Evolutionary conservation across 2,797 vertebrate species (phyloP).

Genomic region (Aratinga solstitialis): DNA sequence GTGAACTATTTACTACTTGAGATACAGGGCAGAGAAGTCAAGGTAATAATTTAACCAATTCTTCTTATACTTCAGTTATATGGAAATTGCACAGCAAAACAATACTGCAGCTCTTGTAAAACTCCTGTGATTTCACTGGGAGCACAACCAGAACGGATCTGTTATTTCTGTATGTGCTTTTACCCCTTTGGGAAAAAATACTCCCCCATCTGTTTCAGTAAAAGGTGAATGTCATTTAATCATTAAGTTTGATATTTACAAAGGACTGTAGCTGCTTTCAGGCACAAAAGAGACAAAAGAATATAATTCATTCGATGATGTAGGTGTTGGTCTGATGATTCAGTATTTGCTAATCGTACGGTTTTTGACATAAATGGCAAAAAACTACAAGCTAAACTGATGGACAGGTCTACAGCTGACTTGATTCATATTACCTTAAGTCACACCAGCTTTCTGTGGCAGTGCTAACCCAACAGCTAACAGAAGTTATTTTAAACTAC

Average conservation of each 20-base stretch:
- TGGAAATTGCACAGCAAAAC: neutral
- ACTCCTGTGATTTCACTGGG: neutral
- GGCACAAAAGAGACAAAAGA: constrained; percentile 2
- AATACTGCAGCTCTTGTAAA: neutral
- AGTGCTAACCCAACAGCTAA: neutral
- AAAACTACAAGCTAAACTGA: neutral
- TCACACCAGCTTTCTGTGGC: neutral
- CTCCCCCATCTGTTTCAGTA: neutral
- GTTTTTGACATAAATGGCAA: neutral
- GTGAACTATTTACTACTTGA: neutral
- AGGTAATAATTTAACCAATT: neutral
- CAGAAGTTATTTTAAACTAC: neutral
- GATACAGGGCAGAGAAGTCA: neutral
- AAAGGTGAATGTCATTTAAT: constrained; percentile 13
- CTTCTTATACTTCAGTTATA: neutral
- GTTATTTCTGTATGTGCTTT: neutral
- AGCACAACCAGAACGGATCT: neutral
- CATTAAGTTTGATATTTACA: constrained; percentile 11
- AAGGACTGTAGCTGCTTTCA: neutral
- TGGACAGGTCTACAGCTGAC: neutral
- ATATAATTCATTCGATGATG: neutral
- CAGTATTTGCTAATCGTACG: neutral
- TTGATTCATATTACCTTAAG: neutral
- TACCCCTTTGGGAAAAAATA: neutral
- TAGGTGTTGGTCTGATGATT: neutral